Conservation (phyloP, 2,113 vertebrate genomes). For the Gavialis gangeticus region DNA sequence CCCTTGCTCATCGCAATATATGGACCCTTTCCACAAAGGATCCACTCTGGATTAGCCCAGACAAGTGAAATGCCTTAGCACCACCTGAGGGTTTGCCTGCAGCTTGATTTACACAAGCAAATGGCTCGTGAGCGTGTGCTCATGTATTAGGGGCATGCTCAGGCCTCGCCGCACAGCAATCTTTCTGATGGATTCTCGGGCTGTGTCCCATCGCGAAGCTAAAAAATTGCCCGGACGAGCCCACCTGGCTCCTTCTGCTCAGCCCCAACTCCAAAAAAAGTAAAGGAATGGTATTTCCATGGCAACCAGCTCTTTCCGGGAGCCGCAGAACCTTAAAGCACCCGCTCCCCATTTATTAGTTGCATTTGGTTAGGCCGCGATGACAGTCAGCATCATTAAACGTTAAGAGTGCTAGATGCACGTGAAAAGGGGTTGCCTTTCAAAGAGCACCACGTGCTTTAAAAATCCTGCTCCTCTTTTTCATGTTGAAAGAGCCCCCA, state of each 20-base stretch:
- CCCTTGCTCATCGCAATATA: background rate
- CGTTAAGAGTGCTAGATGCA: rapidly evolving
- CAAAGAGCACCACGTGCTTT: rapidly evolving
- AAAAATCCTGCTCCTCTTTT: background rate
- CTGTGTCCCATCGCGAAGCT: background rate
- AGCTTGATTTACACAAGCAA: conserved; percentile 8
- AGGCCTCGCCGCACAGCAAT: rapidly evolving
- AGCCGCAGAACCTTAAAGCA: background rate
- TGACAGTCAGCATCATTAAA: rapidly evolving
- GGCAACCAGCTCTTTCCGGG: conserved; percentile 35
- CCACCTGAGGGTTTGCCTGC: background rate
- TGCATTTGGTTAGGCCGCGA: background rate
- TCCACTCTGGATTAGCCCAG: background rate
- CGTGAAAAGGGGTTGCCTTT: rapidly evolving
- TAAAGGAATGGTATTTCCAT: conserved; percentile 35
- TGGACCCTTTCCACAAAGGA: background rate
- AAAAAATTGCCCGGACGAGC: conserved; percentile 9
- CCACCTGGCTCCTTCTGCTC: background rate
- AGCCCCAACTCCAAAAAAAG: background rate
- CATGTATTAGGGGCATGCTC: background rate
- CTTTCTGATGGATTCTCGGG: background rate
- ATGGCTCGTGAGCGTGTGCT: rapidly evolving
- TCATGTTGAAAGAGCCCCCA: background rate
- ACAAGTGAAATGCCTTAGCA: rapidly evolving
- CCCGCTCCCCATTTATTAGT: conserved; percentile 26